Percentiles rank a stretch among this genome's conserved stretches.
phyloP scores from a whole-genome alignment of 2,797 vertebrate genomes.

The Siniperca obscura region DNA sequence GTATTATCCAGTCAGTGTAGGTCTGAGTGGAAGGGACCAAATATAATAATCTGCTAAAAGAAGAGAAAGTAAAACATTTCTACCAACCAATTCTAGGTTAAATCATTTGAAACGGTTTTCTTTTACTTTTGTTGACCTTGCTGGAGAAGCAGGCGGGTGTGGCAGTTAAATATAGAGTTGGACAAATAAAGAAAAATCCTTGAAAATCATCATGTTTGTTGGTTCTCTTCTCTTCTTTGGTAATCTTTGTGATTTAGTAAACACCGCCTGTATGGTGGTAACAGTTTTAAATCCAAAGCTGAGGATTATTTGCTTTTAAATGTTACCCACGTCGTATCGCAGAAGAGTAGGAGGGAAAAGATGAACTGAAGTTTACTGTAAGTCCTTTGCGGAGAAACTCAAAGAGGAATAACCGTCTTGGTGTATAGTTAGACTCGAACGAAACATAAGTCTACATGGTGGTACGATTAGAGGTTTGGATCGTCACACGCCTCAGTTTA shows the following conservation, averaged over 20 bases:
- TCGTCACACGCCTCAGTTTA: slow-evolving; percentile 4
- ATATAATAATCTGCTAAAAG: background rate
- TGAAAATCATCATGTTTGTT: background rate
- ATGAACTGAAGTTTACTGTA: background rate
- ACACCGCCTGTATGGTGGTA: background rate
- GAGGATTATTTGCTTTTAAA: background rate
- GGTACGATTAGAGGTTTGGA: slow-evolving; percentile 49
- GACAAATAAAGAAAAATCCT: background rate
- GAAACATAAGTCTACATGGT: background rate
- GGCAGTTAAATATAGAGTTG: background rate
- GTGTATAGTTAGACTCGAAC: slow-evolving; percentile 9
- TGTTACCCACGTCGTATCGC: background rate
- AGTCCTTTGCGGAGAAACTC: background rate
- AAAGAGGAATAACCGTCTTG: background rate
- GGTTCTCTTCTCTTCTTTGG: background rate
- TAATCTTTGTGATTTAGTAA: background rate
- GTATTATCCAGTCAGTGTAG: slow-evolving; percentile 12
- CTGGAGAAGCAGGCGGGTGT: background rate
- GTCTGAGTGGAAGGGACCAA: slow-evolving; percentile 1
- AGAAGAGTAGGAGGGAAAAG: background rate
- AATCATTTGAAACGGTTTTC: background rate
- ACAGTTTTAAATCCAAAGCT: background rate
- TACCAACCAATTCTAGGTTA: background rate
- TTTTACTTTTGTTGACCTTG: background rate
- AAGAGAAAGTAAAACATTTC: background rate